A percentile compares a stretch with the other conserved stretches of the same genome.
Conservation (phyloP, 2,888 invertebrate species). For the Drosophila anceps region DNA sequence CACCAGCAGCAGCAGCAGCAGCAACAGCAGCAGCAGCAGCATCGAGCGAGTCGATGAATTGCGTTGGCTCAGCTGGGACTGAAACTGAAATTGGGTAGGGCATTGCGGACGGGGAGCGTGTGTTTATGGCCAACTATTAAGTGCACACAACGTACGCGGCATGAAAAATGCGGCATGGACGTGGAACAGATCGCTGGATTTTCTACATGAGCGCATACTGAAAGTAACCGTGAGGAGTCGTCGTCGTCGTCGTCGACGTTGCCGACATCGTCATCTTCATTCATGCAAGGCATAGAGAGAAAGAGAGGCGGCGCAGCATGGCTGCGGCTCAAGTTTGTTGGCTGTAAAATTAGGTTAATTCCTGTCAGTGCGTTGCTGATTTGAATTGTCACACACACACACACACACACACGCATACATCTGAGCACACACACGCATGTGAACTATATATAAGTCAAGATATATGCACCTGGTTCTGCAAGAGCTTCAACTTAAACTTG, state of each 20-base stretch:
- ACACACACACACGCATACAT: conserved; percentile 16
- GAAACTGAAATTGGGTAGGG: conserved; percentile 13
- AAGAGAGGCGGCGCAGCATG: conserved; percentile 6
- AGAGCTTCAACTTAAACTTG: conserved; percentile 14
- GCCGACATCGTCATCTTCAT: conserved; percentile 47
- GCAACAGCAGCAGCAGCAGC: not conserved
- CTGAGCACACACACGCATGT: not conserved
- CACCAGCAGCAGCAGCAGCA: conserved; percentile 20
- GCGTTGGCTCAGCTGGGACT: conserved; percentile 50
- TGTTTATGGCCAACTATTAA: conserved; percentile 81
- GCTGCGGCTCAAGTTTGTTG: conserved; percentile 61
- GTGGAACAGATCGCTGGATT: conserved; percentile 85
- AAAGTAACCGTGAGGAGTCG: conserved; percentile 58
- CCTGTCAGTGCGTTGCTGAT: conserved; percentile 80
- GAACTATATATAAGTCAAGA: not conserved
- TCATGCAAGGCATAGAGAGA: conserved; percentile 35
- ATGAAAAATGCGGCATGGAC: conserved; percentile 81
- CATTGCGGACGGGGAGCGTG: conserved; percentile 33
- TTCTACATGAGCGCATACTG: conserved; percentile 83
- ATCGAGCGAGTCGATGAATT: conserved; percentile 46
- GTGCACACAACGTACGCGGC: conserved; percentile 80
- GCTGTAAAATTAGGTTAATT: conserved; percentile 82
- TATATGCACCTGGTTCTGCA: conserved; percentile 52
- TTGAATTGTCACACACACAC: conserved; percentile 74
- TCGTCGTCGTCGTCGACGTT: conserved; percentile 29